These are phyloP conservation scores for Agrotis segetum DNA, from an alignment of 2,888 invertebrate genomes.

Conservation along the genomic window DNA sequence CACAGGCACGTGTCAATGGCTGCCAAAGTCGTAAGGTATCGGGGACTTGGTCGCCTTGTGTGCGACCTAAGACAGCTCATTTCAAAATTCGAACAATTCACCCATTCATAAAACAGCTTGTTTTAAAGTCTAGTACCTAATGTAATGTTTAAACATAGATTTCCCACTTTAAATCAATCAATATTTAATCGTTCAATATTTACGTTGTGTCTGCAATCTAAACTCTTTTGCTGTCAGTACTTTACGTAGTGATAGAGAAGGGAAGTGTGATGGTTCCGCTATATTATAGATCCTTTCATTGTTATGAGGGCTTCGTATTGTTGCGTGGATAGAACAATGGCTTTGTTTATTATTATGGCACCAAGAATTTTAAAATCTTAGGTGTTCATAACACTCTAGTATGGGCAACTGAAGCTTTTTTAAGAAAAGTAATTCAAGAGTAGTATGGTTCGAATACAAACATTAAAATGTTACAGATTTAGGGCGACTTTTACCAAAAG, in stretches of 20 bases:
- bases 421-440: too few relatives aligned
- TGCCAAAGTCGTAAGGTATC: too few relatives aligned
- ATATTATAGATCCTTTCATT: conserved; percentile 23
- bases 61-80: too few relatives aligned
- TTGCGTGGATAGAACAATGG: conserved; percentile 25
- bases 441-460: too few relatives aligned
- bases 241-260: conserved; percentile 25
- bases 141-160: neutral
- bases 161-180: neutral
- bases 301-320: conserved; percentile 30
- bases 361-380: neutral
- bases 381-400: neutral
- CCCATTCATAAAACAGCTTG: too few relatives aligned
- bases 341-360: neutral
- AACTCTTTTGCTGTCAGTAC: conserved; percentile 13
- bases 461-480: too few relatives aligned
- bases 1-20: too few relatives aligned
- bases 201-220: neutral
- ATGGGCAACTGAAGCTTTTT: too few relatives aligned
- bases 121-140: too few relatives aligned
- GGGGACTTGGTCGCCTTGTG: too few relatives aligned
- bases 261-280: conserved; percentile 31
- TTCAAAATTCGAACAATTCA: too few relatives aligned
- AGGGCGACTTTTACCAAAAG: too few relatives aligned
- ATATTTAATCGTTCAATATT: neutral